Evolutionary conservation across 2,797 vertebrate genomes (phyloP), one percentile per base, ranked within the genome.

Genomic region (Gallirallus australis): DNA sequence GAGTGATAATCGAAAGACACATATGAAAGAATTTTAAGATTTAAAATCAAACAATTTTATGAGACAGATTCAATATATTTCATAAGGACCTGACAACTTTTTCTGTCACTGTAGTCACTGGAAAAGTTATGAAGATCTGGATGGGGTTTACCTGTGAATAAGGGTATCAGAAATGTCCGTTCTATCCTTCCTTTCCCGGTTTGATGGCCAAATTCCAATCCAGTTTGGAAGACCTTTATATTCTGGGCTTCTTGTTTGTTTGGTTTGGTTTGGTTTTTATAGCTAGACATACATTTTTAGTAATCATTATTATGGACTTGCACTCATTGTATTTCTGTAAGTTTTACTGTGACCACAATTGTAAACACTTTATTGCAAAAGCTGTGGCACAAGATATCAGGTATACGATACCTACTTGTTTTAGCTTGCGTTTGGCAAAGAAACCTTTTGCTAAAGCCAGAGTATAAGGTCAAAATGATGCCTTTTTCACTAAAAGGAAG

Each of bases 1-100:
- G 77, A 86, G 90, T 93, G 48, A 54, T 50, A 90, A 78, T 86
- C 80, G 59, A 65, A 94, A 83, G 21, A 12, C 86, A 89, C 88
- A 75, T 82, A 37, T 42, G 54, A 63, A 94, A 91, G 24, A 82
- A 42, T 69, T 75, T 57, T 65, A 61, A 64, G 61, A 81, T 69
- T 80, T 91, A 33, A 76, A 76, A 50, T 37, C 27, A 61, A 90
- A 57, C 35, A 1, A 35, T 65, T 79, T 86, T 71, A 45, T 84
- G 39, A 79, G 39, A 48, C 9, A 42, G 14, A 28, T 78, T 82
- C 45, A 39, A 1, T 72, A 12, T 31, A 48, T 61, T 91, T 71
- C 8, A 35, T 61, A 71, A 83, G 52, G 64, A 83, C 23, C 31
- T 52, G 24, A 28, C 18, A 85, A 35, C 52, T 59, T 89, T 84